Evolutionary conservation across 2,888 invertebrate genomes (phyloP), one percentile per base, ranked within the genome.

Genomic region (Drosophila austrosaltans): DNA sequence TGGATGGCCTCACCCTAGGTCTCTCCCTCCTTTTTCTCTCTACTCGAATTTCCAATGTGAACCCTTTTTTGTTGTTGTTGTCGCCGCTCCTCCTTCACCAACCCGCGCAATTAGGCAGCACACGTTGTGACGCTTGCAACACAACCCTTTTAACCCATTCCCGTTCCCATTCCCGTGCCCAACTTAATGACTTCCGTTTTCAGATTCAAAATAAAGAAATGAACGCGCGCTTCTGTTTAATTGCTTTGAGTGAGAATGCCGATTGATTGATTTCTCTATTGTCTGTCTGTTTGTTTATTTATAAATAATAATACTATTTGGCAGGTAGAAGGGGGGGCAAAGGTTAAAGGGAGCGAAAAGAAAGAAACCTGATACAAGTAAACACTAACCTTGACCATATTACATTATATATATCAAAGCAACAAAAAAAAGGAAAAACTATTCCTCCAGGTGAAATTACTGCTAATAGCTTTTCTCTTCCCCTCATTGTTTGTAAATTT

Each of bases 121-220:
- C 75, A 76, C 81, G 79, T 66, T 58, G 66, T 40, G 63, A 32
- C 44, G 48, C 48, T 12, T n/a, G 53, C 69, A 16, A 63, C 68
- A 73, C 72, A 60, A 42, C 54, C 59, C 42, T 65, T 66, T 68
- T 85, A 77, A 82, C 86, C 88, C 88, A 81, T 56, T 12, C 86
- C 88, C 88, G 78, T 56, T 12, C 22, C 20, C 44, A 7, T 8
- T 2, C 48, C 48, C 48, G 1, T 65, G 58, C 64, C 60, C 71
- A 79, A 69, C 76, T 80, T 82, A 89, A 85, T 79, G 87, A 85
- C 84, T 84, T 85, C 84, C 84, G 84, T 72, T 81, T 62, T 71
- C 44, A n/a, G 42, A 16, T 53, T 53, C 40, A 44, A 59, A 30
- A 44, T 36, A 36, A 36, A 36, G 36, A 36, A 1, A 36, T 8